These are phyloP conservation scores for Clitarchus hookeri DNA, from an alignment of 2,888 invertebrate species.

Conservation along the genomic window DNA sequence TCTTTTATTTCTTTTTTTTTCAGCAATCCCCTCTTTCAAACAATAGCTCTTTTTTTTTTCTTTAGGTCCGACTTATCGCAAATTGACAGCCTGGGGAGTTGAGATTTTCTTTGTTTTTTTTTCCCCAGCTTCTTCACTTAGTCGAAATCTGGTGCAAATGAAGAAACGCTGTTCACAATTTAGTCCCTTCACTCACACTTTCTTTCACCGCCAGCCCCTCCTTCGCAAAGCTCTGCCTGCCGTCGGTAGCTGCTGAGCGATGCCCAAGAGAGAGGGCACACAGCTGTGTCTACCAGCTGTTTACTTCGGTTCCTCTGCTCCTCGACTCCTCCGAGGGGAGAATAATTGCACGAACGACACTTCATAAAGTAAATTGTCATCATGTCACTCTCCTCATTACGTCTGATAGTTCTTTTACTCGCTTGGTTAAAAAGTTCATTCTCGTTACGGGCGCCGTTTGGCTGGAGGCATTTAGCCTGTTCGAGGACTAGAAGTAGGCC, in stretches of 20 bases:
- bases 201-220: background rate
- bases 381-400: no score
- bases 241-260: no score
- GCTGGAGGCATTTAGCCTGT: no score
- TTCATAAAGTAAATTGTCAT: no score
- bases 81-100: conserved; percentile 36
- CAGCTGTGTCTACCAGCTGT: background rate
- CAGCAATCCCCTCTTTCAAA: background rate
- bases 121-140: background rate
- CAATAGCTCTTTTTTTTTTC: background rate
- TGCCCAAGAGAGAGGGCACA: background rate
- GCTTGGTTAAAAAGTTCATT: no score
- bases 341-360: no score
- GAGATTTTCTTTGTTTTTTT: background rate
- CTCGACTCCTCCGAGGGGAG: background rate
- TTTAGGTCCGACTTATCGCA: conserved; percentile 33
- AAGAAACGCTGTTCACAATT: conserved; percentile 14
- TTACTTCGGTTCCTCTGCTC: background rate
- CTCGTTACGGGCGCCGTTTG: no score
- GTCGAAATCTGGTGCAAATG: background rate
- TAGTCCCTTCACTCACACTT: conserved; percentile 14
- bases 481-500: no score
- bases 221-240: background rate
- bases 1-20: background rate
- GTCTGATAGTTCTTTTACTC: no score